A percentile compares a stretch with the other conserved stretches of the same genome.
Conservation (phyloP, 1,140 invertebrate species). For the Drosophila neocordata region DNA sequence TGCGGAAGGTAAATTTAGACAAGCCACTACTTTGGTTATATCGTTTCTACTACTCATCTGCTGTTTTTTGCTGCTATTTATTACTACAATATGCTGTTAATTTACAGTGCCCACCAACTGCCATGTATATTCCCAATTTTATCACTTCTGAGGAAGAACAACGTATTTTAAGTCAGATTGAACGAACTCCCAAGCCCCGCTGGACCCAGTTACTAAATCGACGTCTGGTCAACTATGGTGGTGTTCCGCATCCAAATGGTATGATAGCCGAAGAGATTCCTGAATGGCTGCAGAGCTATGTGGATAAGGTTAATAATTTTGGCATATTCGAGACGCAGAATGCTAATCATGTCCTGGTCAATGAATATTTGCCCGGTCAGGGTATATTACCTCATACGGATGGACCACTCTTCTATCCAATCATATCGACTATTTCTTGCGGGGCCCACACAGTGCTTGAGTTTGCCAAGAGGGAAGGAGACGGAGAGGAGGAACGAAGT, state of each 20-base stretch:
- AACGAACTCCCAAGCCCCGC: conserved; percentile 94
- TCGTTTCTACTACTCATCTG: no score
- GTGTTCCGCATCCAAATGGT: conserved; percentile 94
- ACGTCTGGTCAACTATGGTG: conserved; percentile 98
- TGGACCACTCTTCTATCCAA: conserved; percentile 96
- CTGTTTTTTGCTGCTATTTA: no score
- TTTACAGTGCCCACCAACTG: conserved; percentile 87
- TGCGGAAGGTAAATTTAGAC: conserved; percentile 58
- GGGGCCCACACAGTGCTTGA: conserved; percentile 95
- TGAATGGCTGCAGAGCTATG: conserved; percentile 90
- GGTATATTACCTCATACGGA: conserved; percentile 98
- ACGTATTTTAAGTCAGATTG: conserved; percentile 88
- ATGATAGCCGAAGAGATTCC: conserved; percentile 97
- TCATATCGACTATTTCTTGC: conserved; percentile 95
- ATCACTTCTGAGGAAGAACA: conserved; percentile 92
- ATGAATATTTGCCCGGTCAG: conserved; percentile 97
- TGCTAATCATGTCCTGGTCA: conserved; percentile 97
- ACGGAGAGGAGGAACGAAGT: not conserved
- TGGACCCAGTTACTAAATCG: conserved; percentile 97
- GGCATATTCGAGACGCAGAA: conserved; percentile 89
- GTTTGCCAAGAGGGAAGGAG: conserved; percentile 82
- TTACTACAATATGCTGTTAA: not conserved
- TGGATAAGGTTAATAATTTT: conserved; percentile 89
- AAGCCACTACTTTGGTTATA: not conserved
- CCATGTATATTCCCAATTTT: conserved; percentile 96